Percentiles rank a stretch among this genome's conserved stretches.
phyloP scores from a whole-genome alignment of 2,888 invertebrate species.

The Euplexia lucipara region DNA sequence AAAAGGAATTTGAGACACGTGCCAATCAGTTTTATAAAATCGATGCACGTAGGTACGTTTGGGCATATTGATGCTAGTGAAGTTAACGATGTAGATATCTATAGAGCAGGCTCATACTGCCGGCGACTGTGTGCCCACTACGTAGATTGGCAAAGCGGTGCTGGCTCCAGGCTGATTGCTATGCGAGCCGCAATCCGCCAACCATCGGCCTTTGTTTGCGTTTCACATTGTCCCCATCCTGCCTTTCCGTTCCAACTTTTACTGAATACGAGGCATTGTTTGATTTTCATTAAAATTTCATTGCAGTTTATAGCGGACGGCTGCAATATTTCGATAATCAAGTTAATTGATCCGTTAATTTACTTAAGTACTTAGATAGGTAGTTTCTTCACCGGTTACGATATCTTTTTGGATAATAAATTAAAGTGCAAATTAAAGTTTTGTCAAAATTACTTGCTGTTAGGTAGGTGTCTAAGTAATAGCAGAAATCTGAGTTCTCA shows the following conservation, averaged over 20 bases:
- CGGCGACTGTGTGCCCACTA: constrained; percentile 54
- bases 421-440: background rate
- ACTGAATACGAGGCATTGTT: constrained; percentile 73
- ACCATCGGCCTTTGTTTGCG: constrained; percentile 82
- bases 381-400: constrained; percentile 31
- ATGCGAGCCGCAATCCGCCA: constrained; percentile 80
- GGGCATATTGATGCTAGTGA: constrained; percentile 43
- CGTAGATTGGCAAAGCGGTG: constrained; percentile 68
- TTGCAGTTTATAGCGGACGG: constrained; percentile 52
- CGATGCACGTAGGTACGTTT: constrained; percentile 55
- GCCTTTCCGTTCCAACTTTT: constrained; percentile 81
- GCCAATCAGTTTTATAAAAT: constrained; percentile 50
- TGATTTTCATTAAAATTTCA: constrained; percentile 63
- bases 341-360: constrained; percentile 42
- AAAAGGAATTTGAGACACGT: constrained; percentile 38
- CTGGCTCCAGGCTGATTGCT: constrained; percentile 80
- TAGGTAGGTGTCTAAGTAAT: no score
- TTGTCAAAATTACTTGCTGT: no score
- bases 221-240: constrained; percentile 83
- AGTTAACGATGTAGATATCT: constrained; percentile 23
- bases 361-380: background rate
- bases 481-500: no score
- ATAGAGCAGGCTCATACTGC: constrained; percentile 30
- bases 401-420: background rate
- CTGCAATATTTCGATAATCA: constrained; percentile 45